Evolutionary conservation across 1,140 invertebrate genomes (phyloP).

Genomic region (Platorchestia sp.): DNA sequence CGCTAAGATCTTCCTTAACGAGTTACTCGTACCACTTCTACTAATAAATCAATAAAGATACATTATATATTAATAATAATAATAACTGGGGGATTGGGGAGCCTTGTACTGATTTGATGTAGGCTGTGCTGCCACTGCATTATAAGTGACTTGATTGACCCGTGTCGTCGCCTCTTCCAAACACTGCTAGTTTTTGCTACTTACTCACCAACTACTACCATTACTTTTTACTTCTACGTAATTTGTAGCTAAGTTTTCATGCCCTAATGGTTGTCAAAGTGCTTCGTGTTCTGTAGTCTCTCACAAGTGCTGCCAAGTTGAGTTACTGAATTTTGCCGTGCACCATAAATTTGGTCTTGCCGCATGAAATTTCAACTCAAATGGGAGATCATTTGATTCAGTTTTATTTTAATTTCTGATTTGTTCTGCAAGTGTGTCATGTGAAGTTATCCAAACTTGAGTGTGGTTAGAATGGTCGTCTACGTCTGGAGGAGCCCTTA

Average conservation of each 20-base stretch:
- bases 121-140: conserved; percentile 35
- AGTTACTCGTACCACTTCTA: conserved; percentile 60
- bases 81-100: conserved; percentile 5
- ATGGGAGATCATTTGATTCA: conserved; percentile 45
- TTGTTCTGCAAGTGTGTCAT: conserved; percentile 55
- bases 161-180: conserved; percentile 43
- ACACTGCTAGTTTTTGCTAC: conserved; percentile 55
- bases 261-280: conserved; percentile 49
- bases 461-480: conserved; percentile 54
- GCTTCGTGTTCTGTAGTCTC: conserved; percentile 43
- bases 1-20: conserved; percentile 58
- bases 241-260: conserved; percentile 44
- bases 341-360: conserved; percentile 52
- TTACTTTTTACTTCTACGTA: conserved; percentile 2
- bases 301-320: conserved; percentile 49
- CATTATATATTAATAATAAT: conserved; percentile 20
- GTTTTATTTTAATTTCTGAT: conserved; percentile 48
- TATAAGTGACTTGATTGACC: conserved; percentile 11
- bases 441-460: conserved; percentile 47
- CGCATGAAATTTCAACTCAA: conserved; percentile 52
- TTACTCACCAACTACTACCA: conserved; percentile 35
- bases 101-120: conserved; percentile 20
- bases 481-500: conserved; percentile 42
- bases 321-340: conserved; percentile 41
- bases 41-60: conserved; percentile 31